Evolutionary conservation across 2,797 vertebrate species (phyloP).

Genomic region (Hephaestus fuliginosus): DNA sequence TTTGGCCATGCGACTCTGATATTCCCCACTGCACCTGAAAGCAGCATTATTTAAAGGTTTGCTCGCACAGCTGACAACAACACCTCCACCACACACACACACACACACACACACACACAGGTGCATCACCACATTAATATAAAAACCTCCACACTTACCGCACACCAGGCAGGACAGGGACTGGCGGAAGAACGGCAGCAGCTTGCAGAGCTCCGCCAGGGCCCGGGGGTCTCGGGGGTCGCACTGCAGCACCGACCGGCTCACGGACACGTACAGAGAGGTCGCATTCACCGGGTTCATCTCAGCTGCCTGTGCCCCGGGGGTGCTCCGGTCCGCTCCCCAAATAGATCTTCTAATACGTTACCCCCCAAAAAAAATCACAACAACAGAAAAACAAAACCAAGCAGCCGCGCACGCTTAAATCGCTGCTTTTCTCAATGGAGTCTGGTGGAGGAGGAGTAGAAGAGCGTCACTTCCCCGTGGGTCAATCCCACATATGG

Average conservation of each 20-base stretch:
- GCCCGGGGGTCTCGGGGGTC: conserved; percentile 96
- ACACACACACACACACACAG: not conserved
- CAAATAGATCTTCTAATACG: conserved; percentile 44
- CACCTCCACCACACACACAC: not conserved
- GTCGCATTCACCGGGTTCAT: conserved; percentile 99
- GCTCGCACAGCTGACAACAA: conserved; percentile 57
- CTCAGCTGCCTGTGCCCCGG: conserved; percentile 88
- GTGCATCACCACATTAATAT: not conserved
- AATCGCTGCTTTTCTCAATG: conserved; percentile 58
- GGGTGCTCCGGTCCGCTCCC: conserved; percentile 75
- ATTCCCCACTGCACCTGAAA: conserved; percentile 48
- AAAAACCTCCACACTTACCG: conserved; percentile 85
- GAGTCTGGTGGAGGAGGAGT: conserved; percentile 55
- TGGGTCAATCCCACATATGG: conserved; percentile 59
- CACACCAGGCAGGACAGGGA: conserved; percentile 97
- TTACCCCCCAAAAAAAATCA: conserved; percentile 42
- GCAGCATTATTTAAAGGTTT: conserved; percentile 49
- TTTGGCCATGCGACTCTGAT: rapidly evolving
- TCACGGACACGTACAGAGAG: conserved; percentile 97
- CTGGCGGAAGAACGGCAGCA: conserved; percentile 97
- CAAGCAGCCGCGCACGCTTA: conserved; percentile 36
- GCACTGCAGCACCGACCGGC: conserved; percentile 98
- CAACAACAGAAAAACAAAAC: conserved; percentile 38
- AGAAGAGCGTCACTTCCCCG: conserved; percentile 15
- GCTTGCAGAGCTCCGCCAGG: conserved; percentile 95